Conservation (phyloP, 2,888 invertebrate species). For the Amphiduros pacificus region DNA sequence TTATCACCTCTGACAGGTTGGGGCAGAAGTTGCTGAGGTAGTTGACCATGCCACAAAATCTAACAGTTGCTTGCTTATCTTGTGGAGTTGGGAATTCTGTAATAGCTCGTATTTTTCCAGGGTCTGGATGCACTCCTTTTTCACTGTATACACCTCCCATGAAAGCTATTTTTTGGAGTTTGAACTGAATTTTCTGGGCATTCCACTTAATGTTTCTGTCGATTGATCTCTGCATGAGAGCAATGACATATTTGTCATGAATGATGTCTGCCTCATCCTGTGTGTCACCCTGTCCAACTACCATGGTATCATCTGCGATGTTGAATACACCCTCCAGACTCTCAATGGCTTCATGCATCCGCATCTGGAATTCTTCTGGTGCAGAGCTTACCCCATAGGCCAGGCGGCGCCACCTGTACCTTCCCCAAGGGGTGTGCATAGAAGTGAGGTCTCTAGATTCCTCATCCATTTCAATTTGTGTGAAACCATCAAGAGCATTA, state of each 20-base stretch:
- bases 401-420: slow-evolving; percentile 12
- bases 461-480: slow-evolving; percentile 2
- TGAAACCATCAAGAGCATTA: slow-evolving; percentile 9
- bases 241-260: slow-evolving; percentile 5
- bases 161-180: slow-evolving; percentile 1
- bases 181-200: slow-evolving; percentile 1
- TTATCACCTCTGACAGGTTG: neutral
- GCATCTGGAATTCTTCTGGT: slow-evolving; percentile 17
- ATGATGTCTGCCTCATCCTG: slow-evolving; percentile 10
- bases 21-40: slow-evolving; percentile 8
- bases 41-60: slow-evolving; percentile 16
- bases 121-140: slow-evolving; percentile 8
- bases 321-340: slow-evolving; percentile 3
- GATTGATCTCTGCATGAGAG: slow-evolving; percentile 7
- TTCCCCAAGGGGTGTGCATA: slow-evolving; percentile 13
- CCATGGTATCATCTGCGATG: slow-evolving; percentile 14
- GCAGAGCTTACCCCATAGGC: slow-evolving; percentile 14
- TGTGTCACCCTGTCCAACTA: slow-evolving; percentile 14
- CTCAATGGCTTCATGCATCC: slow-evolving; percentile 4
- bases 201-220: slow-evolving; percentile 1
- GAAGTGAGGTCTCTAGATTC: slow-evolving; percentile 3
- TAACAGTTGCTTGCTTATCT: slow-evolving; percentile 1
- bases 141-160: slow-evolving; percentile 2
- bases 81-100: slow-evolving; percentile 13
- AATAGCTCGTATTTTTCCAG: slow-evolving; percentile 9